Evolutionary conservation across 2,797 vertebrate genomes (phyloP).

Genomic region (Sebastes oblongus): DNA sequence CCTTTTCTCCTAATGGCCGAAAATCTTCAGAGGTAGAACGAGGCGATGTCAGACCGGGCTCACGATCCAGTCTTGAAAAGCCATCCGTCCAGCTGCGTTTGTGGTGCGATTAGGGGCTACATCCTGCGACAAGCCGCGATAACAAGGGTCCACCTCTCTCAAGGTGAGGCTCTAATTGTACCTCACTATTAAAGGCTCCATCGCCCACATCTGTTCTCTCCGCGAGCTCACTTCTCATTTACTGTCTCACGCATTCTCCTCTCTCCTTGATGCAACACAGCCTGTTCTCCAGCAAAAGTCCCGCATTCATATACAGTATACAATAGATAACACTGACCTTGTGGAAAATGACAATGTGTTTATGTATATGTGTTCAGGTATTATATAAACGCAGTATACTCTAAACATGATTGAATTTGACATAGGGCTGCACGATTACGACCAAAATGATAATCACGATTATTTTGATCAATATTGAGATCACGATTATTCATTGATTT

Average conservation of each 20-base stretch:
- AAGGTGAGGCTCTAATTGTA: conserved; percentile 69
- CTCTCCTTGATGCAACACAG: not conserved
- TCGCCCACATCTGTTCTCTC: conserved; percentile 53
- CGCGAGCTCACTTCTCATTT: conserved; percentile 16
- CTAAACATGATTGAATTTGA: not conserved
- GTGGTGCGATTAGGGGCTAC: conserved; percentile 39
- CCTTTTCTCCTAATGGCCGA: conserved; percentile 14
- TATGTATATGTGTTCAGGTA: not conserved
- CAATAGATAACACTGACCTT: conserved; percentile 15
- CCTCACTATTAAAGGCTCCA: conserved; percentile 51
- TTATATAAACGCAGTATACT: not conserved
- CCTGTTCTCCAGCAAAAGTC: not conserved
- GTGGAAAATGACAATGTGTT: not conserved
- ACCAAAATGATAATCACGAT: no score
- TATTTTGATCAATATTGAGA: no score
- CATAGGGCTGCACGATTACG: no score
- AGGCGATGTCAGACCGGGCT: conserved; percentile 13
- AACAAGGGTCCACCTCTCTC: conserved; percentile 58
- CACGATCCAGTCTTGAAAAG: conserved; percentile 17
- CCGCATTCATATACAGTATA: not conserved
- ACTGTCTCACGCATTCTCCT: conserved; percentile 8
- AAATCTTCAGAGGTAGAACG: conserved; percentile 2
- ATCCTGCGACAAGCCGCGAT: conserved; percentile 53
- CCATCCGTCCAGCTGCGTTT: conserved; percentile 47
- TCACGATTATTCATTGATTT: no score